Percentiles rank a stretch among this genome's conserved stretches.
Conservation (phyloP, 2,888 invertebrate genomes). For the Liopterus haemorrhoidalis region DNA sequence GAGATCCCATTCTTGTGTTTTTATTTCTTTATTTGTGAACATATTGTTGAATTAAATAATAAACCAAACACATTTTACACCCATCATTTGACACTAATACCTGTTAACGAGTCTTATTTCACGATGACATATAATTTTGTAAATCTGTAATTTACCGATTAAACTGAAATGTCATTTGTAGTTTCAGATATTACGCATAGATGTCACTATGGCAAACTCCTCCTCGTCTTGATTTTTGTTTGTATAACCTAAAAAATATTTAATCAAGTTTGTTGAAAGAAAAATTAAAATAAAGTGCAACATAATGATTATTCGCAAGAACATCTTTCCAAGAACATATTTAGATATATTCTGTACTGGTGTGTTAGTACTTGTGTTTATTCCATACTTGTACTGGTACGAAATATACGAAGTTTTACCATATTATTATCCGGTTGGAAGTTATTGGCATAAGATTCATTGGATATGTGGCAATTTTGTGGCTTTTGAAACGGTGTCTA, state of each 20-base stretch:
- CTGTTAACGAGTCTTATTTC: constrained; percentile 21
- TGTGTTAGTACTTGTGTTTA: constrained; percentile 49
- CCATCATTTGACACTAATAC: constrained; percentile 20
- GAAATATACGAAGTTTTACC: constrained; percentile 73
- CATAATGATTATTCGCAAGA: constrained; percentile 39
- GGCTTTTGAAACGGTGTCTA: constrained; percentile 69
- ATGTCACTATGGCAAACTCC: no score
- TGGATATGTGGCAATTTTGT: constrained; percentile 63
- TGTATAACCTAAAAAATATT: constrained; percentile 26
- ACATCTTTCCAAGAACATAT: constrained; percentile 40
- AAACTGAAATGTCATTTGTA: no score
- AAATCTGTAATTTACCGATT: no score
- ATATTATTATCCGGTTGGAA: constrained; percentile 53
- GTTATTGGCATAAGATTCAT: constrained; percentile 52
- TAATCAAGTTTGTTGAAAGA: background rate
- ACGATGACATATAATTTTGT: no score
- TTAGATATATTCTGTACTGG: constrained; percentile 35
- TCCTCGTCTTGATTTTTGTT: no score
- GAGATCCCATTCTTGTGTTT: constrained; percentile 46
- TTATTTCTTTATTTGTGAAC: constrained; percentile 24
- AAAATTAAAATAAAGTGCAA: background rate
- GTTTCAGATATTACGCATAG: no score
- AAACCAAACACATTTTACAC: constrained; percentile 22
- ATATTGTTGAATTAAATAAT: constrained; percentile 20
- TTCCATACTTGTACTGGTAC: constrained; percentile 65